These are phyloP conservation scores for Eucera pruinosa DNA, from an alignment of 2,888 invertebrate species.

Conservation along the genomic window DNA sequence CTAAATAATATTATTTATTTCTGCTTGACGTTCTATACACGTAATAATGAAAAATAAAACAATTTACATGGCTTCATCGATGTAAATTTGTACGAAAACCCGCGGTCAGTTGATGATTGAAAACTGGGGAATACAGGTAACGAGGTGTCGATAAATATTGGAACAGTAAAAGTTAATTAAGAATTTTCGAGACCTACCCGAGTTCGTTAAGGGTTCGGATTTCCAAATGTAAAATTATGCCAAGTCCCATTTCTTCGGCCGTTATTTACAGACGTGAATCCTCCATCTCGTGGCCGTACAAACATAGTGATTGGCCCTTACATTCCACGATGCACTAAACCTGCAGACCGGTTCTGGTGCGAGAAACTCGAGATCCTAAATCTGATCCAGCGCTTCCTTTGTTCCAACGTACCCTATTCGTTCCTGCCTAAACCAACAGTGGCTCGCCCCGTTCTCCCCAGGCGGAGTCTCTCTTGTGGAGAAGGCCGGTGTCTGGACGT, in stretches of 20 bases:
- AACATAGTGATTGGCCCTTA: constrained; percentile 68
- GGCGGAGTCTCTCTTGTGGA: constrained; percentile 39
- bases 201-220: constrained; percentile 41
- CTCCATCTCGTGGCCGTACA: constrained; percentile 51
- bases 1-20: too few species aligned
- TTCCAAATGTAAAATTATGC: constrained; percentile 59
- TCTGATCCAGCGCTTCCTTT: constrained; percentile 69
- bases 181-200: constrained; percentile 10
- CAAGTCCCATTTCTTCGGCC: constrained; percentile 36
- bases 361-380: constrained; percentile 59
- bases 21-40: too few species aligned
- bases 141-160: constrained; percentile 12
- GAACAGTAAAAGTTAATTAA: constrained; percentile 1
- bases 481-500: constrained; percentile 60
- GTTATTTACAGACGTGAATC: constrained; percentile 59
- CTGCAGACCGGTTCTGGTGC: constrained; percentile 47
- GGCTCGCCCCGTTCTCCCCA: constrained; percentile 28
- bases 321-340: constrained; percentile 51
- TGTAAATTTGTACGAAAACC: too few species aligned
- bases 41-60: too few species aligned
- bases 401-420: constrained; percentile 62
- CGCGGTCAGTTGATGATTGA: too few species aligned
- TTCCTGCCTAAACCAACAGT: constrained; percentile 71
- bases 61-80: too few species aligned
- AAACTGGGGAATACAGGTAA: too few species aligned